A percentile compares a stretch with the other conserved stretches of the same genome.
Conservation (phyloP, 2,113 vertebrate species). For the Propithecus coquereli region DNA sequence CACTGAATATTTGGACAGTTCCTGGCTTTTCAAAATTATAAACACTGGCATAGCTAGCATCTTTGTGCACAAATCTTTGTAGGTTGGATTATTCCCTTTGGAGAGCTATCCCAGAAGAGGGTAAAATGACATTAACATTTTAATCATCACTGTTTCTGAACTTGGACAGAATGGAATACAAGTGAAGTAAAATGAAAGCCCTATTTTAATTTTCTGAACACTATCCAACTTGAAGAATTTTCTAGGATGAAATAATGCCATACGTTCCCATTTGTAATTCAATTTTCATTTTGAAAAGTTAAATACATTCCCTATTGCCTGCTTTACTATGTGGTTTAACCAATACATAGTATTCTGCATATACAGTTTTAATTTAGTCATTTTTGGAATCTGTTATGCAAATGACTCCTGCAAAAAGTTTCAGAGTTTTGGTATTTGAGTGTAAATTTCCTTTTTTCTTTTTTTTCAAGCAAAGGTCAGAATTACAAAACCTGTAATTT, state of each 20-base stretch:
- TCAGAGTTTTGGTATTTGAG: background rate
- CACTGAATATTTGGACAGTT: background rate
- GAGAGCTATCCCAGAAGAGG: background rate
- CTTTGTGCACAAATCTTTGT: background rate
- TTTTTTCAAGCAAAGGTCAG: background rate
- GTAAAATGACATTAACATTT: background rate
- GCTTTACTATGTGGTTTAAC: background rate
- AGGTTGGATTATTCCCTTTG: background rate
- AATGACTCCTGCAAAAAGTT: background rate
- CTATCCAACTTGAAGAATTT: background rate
- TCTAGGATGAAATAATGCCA: background rate
- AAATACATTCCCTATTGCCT: background rate
- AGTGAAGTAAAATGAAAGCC: background rate
- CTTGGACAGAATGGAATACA: background rate
- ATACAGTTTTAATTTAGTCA: background rate
- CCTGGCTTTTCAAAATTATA: background rate
- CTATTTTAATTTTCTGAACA: background rate
- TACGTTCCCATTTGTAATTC: background rate
- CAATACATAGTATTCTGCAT: background rate
- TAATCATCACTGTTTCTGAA: background rate
- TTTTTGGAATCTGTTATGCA: background rate
- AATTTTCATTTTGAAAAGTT: background rate
- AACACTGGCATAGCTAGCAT: background rate
- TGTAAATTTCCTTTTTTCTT: background rate
- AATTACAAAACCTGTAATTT: constrained; percentile 14